Base-by-base conservation (phyloP, 1,140 invertebrate genomes). In the Linepithema humile region DNA sequence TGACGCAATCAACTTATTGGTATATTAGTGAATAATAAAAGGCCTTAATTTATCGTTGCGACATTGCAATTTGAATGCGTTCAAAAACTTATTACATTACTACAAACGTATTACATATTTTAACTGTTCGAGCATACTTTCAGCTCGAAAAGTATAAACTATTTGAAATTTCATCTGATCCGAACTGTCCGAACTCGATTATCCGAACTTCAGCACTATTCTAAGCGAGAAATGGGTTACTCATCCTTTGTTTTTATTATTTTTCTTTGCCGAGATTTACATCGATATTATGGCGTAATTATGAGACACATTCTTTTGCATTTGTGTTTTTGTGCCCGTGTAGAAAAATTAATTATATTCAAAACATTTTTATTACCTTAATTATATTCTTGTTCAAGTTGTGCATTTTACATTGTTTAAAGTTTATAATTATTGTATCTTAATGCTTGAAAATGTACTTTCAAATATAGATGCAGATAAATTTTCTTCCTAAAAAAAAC, bases 1-100 rank as follows among this genome's bases (percentile, higher is more conserved):
- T 74, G 10, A n/a, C 10, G 32, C 10, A 86, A 88, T 86, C 32
- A 32, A 53, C 43, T 67, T 86, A 78, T 59, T 59, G 38, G 7
- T 26, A 65, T 50, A 72, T 83, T 69, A 67, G 38, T 17, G 32
- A 32, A 26, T 23, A 43, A 62, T 40, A 69, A 83, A 80, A 73
- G 50, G 20, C 12, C 10, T 62, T 69, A 64, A 73, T 65, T 87
- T 40, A 84, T 80, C 40, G 45, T 48, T 45, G 10, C 29, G 38
- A 48, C 17, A 15, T n/a, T n/a, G n/a, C n/a, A 10, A 60, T 64
- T 70, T 35, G 43, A 74, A 73, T 45, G 15, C 17, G 15, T 35
- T n/a, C 80, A 84, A 88, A n/a, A n/a, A n/a, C n/a, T 23, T 67
- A 12, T 45, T 3, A 29, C 10, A 43, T 86, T 78, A 62, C 20